Base-by-base conservation (phyloP, 2,113 vertebrate genomes). In the Nannospalax galili region DNA sequence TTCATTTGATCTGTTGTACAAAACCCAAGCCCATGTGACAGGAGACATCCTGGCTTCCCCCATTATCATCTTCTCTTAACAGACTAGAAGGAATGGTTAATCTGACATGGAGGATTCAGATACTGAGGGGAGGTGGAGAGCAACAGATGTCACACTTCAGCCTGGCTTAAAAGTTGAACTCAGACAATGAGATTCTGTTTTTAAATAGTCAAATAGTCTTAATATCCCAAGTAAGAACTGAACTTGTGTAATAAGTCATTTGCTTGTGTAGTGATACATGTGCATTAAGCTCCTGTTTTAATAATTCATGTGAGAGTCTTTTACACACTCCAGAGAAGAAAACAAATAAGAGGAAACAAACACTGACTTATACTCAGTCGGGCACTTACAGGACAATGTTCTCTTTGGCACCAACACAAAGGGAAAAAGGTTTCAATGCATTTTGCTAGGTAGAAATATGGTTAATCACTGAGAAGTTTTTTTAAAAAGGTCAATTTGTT, bases 181-280 rank as follows among this genome's bases (percentile, higher is more conserved):
- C 42, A 62, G 56, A 73, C 72, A n/a, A 48, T 28, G 88, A 32
- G 88, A 45, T 60, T 93, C 79, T 89, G 7, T 58, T 85, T 74
- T 78, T 56, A 17, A 86, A 67, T 52, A 94, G 56, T 22, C 60
- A 72, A 75, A 45, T 8, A 5, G 32, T 75, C 62, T 32, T 28
- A 65, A 60, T 69, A 80, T 74, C 48, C 30, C 4, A 58, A 42
- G 62, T 22, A 74, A 91, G 16, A 81, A 64, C 12, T 45, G 37
- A 65, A 58, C 15, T 52, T 64, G 40, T 69, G 92, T 69, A 88
- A 69, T 35, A 81, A 92, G 16, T 48, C 64, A 5, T 64, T 91
- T 32, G 62, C 30, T 84, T 42, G 0, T 16, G 22, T 37, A 82
- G 4, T n/a, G 24, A 89, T 60, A 64, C 42, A 7, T 74, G 45